Evolutionary conservation across 2,888 invertebrate species (phyloP).

Genomic region (Drosophila longiperda): DNA sequence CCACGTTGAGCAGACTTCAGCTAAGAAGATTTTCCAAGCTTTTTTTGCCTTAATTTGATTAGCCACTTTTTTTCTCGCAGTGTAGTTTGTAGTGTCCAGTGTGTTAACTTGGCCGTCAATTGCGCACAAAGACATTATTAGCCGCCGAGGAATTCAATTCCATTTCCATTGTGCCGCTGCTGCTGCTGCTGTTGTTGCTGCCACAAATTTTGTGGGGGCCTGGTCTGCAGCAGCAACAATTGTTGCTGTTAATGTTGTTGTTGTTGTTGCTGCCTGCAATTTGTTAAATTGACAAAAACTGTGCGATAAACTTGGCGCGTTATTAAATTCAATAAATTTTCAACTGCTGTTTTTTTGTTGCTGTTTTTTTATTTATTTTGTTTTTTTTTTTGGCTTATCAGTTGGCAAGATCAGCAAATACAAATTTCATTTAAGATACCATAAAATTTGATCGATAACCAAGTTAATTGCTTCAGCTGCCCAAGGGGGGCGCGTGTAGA

Average conservation of each 20-base stretch:
- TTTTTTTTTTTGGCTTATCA: slow-evolving; percentile 31
- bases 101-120: slow-evolving; percentile 68
- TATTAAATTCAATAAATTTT: slow-evolving; percentile 78
- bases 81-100: slow-evolving; percentile 1
- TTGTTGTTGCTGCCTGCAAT: slow-evolving; percentile 61
- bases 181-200: slow-evolving; percentile 9
- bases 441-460: slow-evolving; percentile 56
- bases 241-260: slow-evolving; percentile 4
- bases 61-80: rapidly evolving
- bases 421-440: slow-evolving; percentile 77
- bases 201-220: slow-evolving; percentile 49
- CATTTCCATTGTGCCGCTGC: slow-evolving; percentile 69
- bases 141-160: slow-evolving; percentile 77
- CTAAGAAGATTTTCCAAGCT: background rate
- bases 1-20: background rate
- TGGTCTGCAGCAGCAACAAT: slow-evolving; percentile 38
- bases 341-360: slow-evolving; percentile 21
- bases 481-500: background rate
- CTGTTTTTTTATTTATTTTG: background rate
- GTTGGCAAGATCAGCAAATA: slow-evolving; percentile 71
- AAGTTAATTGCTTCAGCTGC: slow-evolving; percentile 58
- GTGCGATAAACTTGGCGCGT: slow-evolving; percentile 80
- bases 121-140: slow-evolving; percentile 80
- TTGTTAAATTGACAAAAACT: slow-evolving; percentile 80
- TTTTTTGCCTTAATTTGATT: background rate